phyloP scores from a whole-genome alignment of 2,888 invertebrate genomes.

The Cephonodes hylas region DNA sequence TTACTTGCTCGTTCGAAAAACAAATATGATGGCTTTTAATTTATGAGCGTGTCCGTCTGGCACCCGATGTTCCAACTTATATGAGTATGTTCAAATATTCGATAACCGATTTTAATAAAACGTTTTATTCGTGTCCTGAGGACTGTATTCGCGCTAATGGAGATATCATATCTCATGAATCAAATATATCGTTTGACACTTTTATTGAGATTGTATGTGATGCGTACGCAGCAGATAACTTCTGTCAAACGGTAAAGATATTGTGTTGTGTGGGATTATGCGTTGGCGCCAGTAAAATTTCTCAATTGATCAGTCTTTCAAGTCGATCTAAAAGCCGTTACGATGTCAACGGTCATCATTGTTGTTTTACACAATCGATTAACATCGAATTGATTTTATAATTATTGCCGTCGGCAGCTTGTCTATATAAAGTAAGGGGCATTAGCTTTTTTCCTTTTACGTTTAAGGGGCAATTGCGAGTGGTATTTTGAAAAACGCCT shows the following conservation, averaged over 20 bases:
- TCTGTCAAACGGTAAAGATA: slow-evolving; percentile 2
- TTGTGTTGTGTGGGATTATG: not conserved
- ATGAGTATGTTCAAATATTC: slow-evolving; percentile 47
- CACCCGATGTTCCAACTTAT: slow-evolving; percentile 45
- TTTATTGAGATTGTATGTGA: slow-evolving; percentile 68
- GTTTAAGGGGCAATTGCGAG: slow-evolving; percentile 37
- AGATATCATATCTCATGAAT: slow-evolving; percentile 75
- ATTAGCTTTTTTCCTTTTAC: slow-evolving; percentile 43
- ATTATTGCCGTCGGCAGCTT: slow-evolving; percentile 21
- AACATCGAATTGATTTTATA: slow-evolving; percentile 25
- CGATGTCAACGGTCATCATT: slow-evolving; percentile 24
- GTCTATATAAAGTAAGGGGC: slow-evolving; percentile 37
- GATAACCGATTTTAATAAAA: slow-evolving; percentile 50
- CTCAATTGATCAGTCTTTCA: slow-evolving; percentile 24
- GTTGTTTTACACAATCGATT: slow-evolving; percentile 27
- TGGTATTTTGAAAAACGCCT: slow-evolving; percentile 47
- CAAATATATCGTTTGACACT: slow-evolving; percentile 69
- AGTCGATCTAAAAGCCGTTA: not conserved
- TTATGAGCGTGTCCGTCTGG: slow-evolving; percentile 62
- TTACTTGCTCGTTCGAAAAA: slow-evolving; percentile 69
- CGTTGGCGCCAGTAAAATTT: slow-evolving; percentile 18
- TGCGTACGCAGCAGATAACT: slow-evolving; percentile 21
- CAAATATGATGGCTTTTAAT: slow-evolving; percentile 78
- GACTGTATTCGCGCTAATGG: slow-evolving; percentile 66
- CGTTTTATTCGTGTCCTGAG: slow-evolving; percentile 60